A percentile compares a stretch with the other conserved stretches of the same genome.
phyloP scores from a whole-genome alignment of 2,888 invertebrate species.

The Drosophila multiciliata region DNA sequence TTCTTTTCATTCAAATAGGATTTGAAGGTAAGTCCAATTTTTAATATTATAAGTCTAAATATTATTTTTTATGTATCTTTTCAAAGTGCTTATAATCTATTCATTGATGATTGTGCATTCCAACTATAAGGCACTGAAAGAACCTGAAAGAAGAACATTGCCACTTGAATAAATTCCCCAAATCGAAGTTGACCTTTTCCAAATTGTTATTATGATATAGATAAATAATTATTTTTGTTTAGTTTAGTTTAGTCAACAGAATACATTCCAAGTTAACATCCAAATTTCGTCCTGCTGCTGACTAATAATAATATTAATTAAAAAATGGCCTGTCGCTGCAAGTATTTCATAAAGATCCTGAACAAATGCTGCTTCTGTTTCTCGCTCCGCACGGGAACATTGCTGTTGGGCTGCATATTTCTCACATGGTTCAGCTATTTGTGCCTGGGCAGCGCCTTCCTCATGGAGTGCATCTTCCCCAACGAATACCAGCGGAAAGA shows the following conservation, averaged over 20 bases:
- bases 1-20: background rate
- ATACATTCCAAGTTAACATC: constrained; percentile 9
- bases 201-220: background rate
- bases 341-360: constrained; percentile 50
- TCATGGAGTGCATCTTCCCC: constrained; percentile 68
- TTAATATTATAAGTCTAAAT: too few relatives aligned
- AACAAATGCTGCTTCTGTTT: constrained; percentile 58
- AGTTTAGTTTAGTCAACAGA: background rate
- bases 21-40: background rate
- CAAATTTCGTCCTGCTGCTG: constrained; percentile 24
- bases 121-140: background rate
- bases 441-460: constrained; percentile 59
- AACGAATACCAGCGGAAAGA: constrained; percentile 48
- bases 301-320: constrained; percentile 6
- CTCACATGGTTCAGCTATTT: constrained; percentile 62
- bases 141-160: background rate
- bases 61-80: too few relatives aligned
- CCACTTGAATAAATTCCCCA: constrained; percentile 10
- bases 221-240: background rate
- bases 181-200: background rate
- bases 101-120: constrained; percentile 23
- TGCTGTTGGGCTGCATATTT: constrained; percentile 63
- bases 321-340: constrained; percentile 59
- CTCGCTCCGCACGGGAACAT: constrained; percentile 47
- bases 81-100: constrained; percentile 12